phyloP scores from a whole-genome alignment of 1,140 invertebrate species.

The Drosophila kikkawai region DNA sequence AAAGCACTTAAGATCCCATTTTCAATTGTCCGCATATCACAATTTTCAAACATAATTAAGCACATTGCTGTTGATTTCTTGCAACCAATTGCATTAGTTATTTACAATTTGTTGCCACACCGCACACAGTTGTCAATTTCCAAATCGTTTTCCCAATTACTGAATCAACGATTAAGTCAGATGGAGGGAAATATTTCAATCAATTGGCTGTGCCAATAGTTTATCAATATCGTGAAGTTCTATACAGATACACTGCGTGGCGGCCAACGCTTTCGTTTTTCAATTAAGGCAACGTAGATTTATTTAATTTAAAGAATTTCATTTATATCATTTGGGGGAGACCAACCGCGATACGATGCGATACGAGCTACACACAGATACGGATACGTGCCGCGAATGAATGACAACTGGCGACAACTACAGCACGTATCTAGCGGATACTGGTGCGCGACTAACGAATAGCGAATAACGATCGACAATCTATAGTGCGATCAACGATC shows the following conservation, averaged over 20 bases:
- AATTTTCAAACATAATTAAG: neutral
- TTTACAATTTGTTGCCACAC: constrained; percentile 27
- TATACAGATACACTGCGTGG: constrained; percentile 7
- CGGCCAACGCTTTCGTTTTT: constrained; percentile 39
- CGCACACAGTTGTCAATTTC: constrained; percentile 10
- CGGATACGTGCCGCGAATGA: constrained; percentile 64
- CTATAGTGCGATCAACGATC: constrained; percentile 31
- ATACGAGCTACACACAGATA: constrained; percentile 22
- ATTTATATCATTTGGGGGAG: constrained; percentile 44
- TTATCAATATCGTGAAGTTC: constrained; percentile 42
- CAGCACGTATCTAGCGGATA: constrained; percentile 55
- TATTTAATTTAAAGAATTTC: constrained; percentile 79
- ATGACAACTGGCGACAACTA: constrained; percentile 50
- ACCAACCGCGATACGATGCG: constrained; percentile 38
- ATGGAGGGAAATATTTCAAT: constrained; percentile 38
- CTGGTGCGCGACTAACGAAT: constrained; percentile 27
- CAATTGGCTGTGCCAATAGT: constrained; percentile 54
- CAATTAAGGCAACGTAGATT: constrained; percentile 61
- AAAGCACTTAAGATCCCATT: neutral
- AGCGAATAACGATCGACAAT: constrained; percentile 28
- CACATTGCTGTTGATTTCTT: constrained; percentile 13
- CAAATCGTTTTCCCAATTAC: constrained; percentile 39
- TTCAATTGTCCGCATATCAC: neutral
- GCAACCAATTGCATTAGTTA: constrained; percentile 7
- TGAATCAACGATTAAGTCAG: constrained; percentile 53